These are phyloP conservation scores for Hypotaenidia philippensis DNA, from an alignment of 2,797 vertebrate genomes.

Conservation along the genomic window DNA sequence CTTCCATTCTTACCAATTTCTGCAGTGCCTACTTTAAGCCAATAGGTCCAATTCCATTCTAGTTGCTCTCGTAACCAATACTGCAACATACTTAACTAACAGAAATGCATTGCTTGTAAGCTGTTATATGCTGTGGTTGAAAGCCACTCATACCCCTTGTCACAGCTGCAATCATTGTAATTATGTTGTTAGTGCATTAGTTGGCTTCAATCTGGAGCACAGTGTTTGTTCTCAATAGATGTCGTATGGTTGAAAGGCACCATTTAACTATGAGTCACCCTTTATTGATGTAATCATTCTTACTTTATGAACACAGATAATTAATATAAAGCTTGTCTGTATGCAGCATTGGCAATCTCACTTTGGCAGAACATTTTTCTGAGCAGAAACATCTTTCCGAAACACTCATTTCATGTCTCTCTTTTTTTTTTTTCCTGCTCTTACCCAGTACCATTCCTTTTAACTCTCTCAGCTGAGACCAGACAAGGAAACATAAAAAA, in stretches of 20 bases:
- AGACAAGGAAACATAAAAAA: not conserved
- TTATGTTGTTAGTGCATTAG: conserved; percentile 58
- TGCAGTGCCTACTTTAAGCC: not conserved
- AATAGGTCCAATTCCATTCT: not conserved
- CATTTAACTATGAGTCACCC: conserved; percentile 72
- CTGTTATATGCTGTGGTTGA: not conserved
- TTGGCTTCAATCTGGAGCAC: conserved; percentile 46
- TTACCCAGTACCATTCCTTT: not conserved
- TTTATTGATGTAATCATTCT: conserved; percentile 71
- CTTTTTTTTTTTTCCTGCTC: not conserved
- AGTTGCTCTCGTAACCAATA: not conserved
- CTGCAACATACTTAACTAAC: conserved; percentile 1
- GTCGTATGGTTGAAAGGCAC: conserved; percentile 46
- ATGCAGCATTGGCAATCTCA: not conserved
- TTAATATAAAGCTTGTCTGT: conserved; percentile 59
- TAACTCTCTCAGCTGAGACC: not conserved
- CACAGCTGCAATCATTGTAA: conserved; percentile 45
- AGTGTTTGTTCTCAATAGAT: conserved; percentile 63
- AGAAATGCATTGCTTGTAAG: conserved; percentile 34
- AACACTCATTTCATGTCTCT: not conserved
- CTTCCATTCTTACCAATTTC: not conserved
- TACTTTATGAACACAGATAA: conserved; percentile 67
- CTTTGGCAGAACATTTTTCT: not conserved
- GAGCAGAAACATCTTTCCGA: not conserved
- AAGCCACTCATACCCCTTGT: conserved; percentile 33